Evolutionary conservation across 2,113 vertebrate genomes (phyloP).

Genomic region (Alaudala cheleensis): DNA sequence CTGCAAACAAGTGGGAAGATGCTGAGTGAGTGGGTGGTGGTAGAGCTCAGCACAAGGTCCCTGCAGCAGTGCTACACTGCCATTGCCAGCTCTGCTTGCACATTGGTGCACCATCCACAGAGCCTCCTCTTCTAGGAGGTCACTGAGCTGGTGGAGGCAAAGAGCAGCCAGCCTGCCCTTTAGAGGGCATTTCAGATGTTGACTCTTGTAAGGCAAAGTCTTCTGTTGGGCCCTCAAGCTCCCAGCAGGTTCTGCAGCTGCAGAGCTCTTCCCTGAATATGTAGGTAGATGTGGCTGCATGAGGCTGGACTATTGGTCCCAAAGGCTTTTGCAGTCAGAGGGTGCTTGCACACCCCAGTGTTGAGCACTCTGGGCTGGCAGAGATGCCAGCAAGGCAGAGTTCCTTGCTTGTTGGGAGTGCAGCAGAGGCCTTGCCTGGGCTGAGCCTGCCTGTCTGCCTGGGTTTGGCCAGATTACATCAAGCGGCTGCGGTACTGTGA

Average conservation of each 20-base stretch:
- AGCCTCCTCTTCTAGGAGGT: neutral
- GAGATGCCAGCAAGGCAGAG: neutral
- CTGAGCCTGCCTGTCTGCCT: neutral
- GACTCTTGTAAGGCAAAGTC: neutral
- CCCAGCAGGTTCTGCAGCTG: neutral
- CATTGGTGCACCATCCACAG: neutral
- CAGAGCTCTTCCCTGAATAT: neutral
- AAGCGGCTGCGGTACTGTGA: slow-evolving; percentile 96
- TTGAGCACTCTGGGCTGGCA: neutral
- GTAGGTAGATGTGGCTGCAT: neutral
- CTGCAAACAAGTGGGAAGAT: neutral
- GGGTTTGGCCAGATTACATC: slow-evolving; percentile 85
- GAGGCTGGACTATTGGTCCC: neutral
- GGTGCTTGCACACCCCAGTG: neutral
- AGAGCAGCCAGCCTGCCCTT: neutral
- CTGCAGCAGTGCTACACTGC: neutral
- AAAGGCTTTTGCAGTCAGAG: neutral
- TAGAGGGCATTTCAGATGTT: neutral
- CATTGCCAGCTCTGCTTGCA: neutral
- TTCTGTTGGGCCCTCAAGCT: neutral
- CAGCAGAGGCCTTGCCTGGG: neutral
- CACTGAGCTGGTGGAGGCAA: neutral
- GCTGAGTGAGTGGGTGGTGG: neutral
- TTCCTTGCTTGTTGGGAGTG: neutral
- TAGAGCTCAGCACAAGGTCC: neutral